phyloP scores from a whole-genome alignment of 2,113 vertebrate species.

The Nicator chloris region DNA sequence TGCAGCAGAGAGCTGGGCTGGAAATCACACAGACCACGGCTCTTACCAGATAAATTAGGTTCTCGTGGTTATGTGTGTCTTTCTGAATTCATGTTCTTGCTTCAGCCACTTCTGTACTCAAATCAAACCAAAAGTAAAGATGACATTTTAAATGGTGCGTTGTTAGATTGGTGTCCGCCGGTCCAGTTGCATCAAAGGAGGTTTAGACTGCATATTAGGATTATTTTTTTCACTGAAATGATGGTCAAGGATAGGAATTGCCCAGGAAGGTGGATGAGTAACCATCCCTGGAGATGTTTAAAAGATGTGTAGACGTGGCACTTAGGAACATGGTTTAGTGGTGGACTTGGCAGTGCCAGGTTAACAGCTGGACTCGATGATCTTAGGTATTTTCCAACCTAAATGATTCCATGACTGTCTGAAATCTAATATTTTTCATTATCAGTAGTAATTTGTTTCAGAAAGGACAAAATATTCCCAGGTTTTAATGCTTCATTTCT shows the following conservation, averaged over 20 bases:
- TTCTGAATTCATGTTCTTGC: background rate
- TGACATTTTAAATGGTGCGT: background rate
- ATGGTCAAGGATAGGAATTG: background rate
- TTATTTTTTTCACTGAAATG: background rate
- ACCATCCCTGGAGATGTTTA: background rate
- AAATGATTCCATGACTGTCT: background rate
- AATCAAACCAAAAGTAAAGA: background rate
- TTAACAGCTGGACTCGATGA: background rate
- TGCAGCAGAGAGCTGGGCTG: background rate
- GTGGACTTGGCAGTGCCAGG: background rate
- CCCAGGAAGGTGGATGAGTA: background rate
- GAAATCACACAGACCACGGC: accelerated
- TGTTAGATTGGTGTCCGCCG: background rate
- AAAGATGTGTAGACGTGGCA: background rate
- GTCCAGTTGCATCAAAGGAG: background rate
- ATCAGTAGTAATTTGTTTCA: background rate
- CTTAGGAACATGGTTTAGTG: background rate
- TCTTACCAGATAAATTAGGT: background rate
- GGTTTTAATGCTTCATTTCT: background rate
- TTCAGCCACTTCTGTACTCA: background rate
- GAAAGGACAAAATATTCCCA: background rate
- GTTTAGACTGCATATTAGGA: background rate
- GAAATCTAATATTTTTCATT: background rate
- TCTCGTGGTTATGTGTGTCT: accelerated
- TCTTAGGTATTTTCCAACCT: background rate